These are phyloP conservation scores for Musca vetustissima DNA, from an alignment of 1,140 invertebrate genomes.

Conservation along the genomic window DNA sequence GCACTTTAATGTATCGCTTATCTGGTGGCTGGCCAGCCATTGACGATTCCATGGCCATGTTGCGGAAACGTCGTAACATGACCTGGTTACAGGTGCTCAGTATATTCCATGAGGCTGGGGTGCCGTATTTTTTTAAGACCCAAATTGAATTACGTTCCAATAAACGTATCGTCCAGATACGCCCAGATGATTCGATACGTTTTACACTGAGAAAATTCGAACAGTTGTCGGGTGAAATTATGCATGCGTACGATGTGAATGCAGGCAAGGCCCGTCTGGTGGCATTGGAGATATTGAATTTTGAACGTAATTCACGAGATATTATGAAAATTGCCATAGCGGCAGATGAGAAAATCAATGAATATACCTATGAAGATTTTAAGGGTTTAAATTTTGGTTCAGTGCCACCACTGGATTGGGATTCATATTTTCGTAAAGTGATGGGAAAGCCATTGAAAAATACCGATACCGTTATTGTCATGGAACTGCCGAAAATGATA, in stretches of 20 bases:
- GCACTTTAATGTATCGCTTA: slow-evolving; percentile 36
- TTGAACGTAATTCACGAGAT: slow-evolving; percentile 45
- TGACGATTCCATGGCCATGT: slow-evolving; percentile 28
- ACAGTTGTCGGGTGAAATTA: slow-evolving; percentile 42
- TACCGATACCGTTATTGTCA: slow-evolving; percentile 40
- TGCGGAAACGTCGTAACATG: slow-evolving; percentile 25
- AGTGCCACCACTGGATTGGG: slow-evolving; percentile 42
- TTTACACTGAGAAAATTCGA: slow-evolving; percentile 45
- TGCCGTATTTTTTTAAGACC: slow-evolving; percentile 42
- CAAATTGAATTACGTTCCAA: slow-evolving; percentile 45
- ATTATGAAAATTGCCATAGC: slow-evolving; percentile 37
- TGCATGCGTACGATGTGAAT: slow-evolving; percentile 41
- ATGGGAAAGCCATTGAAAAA: slow-evolving; percentile 40
- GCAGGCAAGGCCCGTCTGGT: slow-evolving; percentile 42
- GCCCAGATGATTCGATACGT: slow-evolving; percentile 36
- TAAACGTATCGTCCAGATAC: slow-evolving; percentile 37
- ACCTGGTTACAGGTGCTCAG: slow-evolving; percentile 40
- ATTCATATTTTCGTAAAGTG: slow-evolving; percentile 40
- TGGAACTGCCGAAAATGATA: slow-evolving; percentile 39
- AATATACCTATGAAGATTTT: slow-evolving; percentile 46
- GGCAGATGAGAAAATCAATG: slow-evolving; percentile 37
- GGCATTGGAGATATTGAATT: slow-evolving; percentile 44
- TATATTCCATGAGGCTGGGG: slow-evolving; percentile 44
- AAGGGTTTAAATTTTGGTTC: slow-evolving; percentile 39
- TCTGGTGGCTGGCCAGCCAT: slow-evolving; percentile 48